Evolutionary conservation across 2,888 invertebrate species (phyloP), one percentile per base, ranked within the genome.

Genomic region (Diarsia dahlii): DNA sequence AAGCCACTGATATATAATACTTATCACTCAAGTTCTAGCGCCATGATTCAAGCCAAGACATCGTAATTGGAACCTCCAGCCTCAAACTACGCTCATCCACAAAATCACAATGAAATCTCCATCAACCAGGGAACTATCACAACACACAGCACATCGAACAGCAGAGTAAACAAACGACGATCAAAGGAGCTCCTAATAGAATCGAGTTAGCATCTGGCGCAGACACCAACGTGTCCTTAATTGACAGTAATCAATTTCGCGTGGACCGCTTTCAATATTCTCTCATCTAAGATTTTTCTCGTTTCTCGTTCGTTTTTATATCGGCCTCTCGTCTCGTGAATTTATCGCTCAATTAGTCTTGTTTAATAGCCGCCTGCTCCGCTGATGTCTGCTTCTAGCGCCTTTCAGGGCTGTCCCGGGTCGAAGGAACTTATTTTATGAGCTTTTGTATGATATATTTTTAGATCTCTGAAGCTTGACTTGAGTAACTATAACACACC

Each of bases 271-370:
- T 96, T 96, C 96, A 96, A 96, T 96, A 96, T 96, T 95, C 96
- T 95, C 91, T 91, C 91, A 94, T 95, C 93, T 92, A 90, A 91
- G 93, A 92, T 94, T 94, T 94, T 94, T 93, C 95, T 95, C 94
- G 90, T 89, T 91, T 90, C 92, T 92, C 94, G 92, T 92, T 91
- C 94, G 94, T 95, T 95, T 95, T 95, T 95, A 95, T 94, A 93
- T 94, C 95, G 95, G 92, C 92, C 88, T 93, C 95, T 93, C 95
- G 94, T 94, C 95, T 94, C 93, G 92, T 94, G 95, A 95, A 97
- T 96, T 96, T 97, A 97, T 97, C 96, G 96, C 96, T 96, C 96
- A 97, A 97, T 97, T 97, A 97, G 96, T 97, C 96, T 96, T 96
- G 96, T 96, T 96, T 96, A 97, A 96, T 96, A 96, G 96, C 95